These are phyloP conservation scores for Cettia cetti DNA, from an alignment of 2,113 vertebrate species.

Conservation along the genomic window DNA sequence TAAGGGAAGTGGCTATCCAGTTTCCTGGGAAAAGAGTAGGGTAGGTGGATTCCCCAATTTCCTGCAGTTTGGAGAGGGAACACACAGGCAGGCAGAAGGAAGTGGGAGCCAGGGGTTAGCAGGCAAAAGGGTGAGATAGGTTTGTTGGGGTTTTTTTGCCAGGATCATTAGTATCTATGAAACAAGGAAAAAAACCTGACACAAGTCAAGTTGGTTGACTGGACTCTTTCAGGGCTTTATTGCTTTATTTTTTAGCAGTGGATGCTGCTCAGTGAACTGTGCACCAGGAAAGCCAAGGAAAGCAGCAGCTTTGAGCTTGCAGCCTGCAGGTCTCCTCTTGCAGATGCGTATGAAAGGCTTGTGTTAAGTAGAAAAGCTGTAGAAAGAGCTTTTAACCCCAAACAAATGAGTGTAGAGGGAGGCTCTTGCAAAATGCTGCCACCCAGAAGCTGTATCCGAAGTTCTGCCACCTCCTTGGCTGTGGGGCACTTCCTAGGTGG, in stretches of 20 bases:
- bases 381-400: background rate
- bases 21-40: no score
- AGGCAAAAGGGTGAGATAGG: background rate
- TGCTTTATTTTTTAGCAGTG: background rate
- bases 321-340: background rate
- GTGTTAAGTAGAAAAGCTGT: background rate
- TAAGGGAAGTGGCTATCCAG: background rate
- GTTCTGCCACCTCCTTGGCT: background rate
- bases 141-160: background rate
- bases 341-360: background rate
- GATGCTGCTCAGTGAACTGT: background rate
- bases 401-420: background rate
- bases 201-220: fast-evolving
- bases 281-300: background rate
- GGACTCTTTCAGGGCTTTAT: background rate
- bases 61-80: background rate
- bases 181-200: background rate
- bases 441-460: background rate
- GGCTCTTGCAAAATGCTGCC: background rate
- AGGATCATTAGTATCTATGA: background rate
- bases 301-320: background rate
- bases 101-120: background rate
- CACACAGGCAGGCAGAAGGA: background rate
- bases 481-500: background rate
- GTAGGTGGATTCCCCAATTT: background rate